Evolutionary conservation across 1,140 invertebrate genomes (phyloP), one percentile per base, ranked within the genome.

Genomic region (Pomacea maculata): DNA sequence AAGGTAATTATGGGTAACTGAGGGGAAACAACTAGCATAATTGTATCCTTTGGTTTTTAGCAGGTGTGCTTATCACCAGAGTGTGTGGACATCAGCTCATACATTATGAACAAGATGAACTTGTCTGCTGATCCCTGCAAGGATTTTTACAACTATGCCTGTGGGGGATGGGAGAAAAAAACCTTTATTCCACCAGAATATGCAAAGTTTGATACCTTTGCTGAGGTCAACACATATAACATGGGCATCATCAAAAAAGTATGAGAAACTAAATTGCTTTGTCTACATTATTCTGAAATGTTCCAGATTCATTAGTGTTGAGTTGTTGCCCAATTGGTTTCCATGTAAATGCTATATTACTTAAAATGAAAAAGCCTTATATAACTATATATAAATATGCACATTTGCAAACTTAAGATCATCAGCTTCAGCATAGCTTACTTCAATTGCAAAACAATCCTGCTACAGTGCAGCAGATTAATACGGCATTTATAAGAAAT

Each of bases 101-200:
- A 83, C 61, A 88, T 94, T 29, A 80, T 93, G 15, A 86, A 88
- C 11, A 90, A 90, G 68, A 89, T 94, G 82, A 92, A 94, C 81
- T 70, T 82, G 25, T 89, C 92, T 1, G 93, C 95, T 9, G 93
- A 97, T 90, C 97, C 97, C 0, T 99, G 98, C 89, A 93, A 96
- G 15, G 96, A 99, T 91, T 99, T 99, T 92, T 99, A 98, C 91
- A 93, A 95, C 78, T 99, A 96, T 91, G 94, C 97, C 0, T 99
- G 97, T 88, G 97, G 86, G 14, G 76, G 75, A 8, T 88, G 86
- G 86, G 78, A 82, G 70, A 76, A 64, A 61, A 80, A 79, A 17
- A 34, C 82, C 55, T 55, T 85, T 21, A 82, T 87, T 29, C 86
- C 86, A 17, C 82, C 83, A 21, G 85, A 86, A 29, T 80, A 68